phyloP scores from a whole-genome alignment of 2,797 vertebrate species.

The Oreonectes daqikongensis region DNA sequence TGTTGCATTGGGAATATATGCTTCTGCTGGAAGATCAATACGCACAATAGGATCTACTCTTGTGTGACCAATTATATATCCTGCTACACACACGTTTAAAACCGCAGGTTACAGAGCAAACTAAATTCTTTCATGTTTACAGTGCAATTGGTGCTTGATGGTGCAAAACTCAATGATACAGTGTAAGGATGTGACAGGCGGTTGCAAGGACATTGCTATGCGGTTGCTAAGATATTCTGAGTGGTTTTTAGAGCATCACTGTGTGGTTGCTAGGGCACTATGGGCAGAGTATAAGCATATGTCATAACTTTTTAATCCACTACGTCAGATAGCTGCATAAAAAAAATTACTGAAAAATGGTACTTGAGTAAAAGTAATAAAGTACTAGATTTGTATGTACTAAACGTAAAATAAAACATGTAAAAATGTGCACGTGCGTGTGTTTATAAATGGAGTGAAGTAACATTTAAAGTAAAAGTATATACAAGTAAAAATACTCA shows the following conservation, averaged over 20 bases:
- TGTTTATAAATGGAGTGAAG: no score
- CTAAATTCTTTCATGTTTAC: no score
- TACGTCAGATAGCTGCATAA: no score
- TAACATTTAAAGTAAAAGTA: no score
- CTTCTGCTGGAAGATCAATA: constrained; percentile 20
- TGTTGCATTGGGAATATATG: neutral
- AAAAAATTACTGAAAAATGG: accelerated
- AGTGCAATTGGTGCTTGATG: no score
- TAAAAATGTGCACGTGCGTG: no score
- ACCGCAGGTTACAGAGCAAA: no score
- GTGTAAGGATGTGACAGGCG: neutral
- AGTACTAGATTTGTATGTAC: no score
- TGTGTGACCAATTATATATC: constrained; percentile 39
- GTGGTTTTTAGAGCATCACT: neutral
- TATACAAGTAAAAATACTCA: no score
- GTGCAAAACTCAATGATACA: neutral
- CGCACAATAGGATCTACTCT: neutral
- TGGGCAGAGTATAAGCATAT: neutral
- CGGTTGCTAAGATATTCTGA: neutral
- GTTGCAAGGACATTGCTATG: neutral
- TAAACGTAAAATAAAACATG: no score
- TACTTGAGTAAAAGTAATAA: no score
- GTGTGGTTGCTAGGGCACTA: neutral
- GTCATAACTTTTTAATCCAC: no score
- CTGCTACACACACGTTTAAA: constrained; percentile 13